phyloP scores from a whole-genome alignment of 2,797 vertebrate genomes.

The Falco berigora region DNA sequence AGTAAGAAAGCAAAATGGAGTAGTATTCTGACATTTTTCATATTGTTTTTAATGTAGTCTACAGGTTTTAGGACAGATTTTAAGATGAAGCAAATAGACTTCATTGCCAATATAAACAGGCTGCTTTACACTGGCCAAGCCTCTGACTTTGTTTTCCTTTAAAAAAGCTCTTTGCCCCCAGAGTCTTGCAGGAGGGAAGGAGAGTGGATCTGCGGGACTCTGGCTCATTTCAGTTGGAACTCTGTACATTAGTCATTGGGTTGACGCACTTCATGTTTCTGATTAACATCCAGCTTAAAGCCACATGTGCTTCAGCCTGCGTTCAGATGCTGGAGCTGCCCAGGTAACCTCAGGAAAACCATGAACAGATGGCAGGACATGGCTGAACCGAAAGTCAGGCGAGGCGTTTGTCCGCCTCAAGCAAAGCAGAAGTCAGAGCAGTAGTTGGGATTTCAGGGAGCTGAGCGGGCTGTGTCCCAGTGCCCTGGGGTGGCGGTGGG shows the following conservation, averaged over 20 bases:
- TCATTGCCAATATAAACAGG: not conserved
- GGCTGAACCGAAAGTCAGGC: not conserved
- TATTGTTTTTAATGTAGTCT: not conserved
- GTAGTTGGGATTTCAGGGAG: not conserved
- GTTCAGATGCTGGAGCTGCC: conserved; percentile 54
- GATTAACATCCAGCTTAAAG: conserved; percentile 73
- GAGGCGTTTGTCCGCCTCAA: not conserved
- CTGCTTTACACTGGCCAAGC: not conserved
- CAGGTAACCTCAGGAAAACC: conserved; percentile 70
- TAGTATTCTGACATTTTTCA: not conserved
- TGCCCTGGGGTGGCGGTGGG: not conserved
- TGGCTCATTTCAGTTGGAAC: conserved; percentile 67
- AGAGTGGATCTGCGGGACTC: conserved; percentile 46
- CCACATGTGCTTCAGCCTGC: conserved; percentile 64
- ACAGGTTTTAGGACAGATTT: conserved; percentile 25
- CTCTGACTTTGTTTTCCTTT: not conserved
- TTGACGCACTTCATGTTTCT: conserved; percentile 70
- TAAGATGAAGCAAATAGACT: not conserved
- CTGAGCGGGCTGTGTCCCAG: not conserved
- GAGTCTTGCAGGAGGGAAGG: not conserved
- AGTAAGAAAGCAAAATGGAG: not conserved
- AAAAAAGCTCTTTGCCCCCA: not conserved
- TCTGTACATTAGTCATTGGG: conserved; percentile 64
- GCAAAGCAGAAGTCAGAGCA: not conserved
- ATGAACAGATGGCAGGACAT: conserved; percentile 58